These are phyloP conservation scores for Thymelicus sylvestris DNA, from an alignment of 2,888 invertebrate genomes.

Conservation along the genomic window DNA sequence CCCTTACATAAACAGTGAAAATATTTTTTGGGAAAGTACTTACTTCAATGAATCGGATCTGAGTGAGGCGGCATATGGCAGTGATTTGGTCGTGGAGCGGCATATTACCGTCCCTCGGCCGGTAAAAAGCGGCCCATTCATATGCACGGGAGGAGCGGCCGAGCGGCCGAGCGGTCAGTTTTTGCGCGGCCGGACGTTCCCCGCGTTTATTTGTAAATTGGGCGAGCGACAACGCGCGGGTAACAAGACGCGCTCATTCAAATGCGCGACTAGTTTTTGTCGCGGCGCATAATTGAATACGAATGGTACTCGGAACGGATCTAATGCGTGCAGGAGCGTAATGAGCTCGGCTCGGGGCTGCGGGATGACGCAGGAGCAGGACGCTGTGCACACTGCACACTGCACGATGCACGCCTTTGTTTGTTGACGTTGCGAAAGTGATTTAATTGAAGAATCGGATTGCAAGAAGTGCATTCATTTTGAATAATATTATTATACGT, in stretches of 20 bases:
- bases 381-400: not conserved
- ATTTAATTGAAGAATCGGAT: too few relatives aligned
- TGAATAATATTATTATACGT: too few relatives aligned
- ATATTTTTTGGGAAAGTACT: too few relatives aligned
- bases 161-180: conserved; percentile 65
- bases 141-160: conserved; percentile 76
- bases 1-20: too few relatives aligned
- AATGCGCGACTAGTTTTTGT: conserved; percentile 81
- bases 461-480: too few relatives aligned
- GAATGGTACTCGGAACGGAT: conserved; percentile 65
- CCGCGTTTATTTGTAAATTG: conserved; percentile 83
- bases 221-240: conserved; percentile 50
- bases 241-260: conserved; percentile 75
- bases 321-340: conserved; percentile 46
- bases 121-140: conserved; percentile 78
- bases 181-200: conserved; percentile 76
- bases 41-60: too few relatives aligned
- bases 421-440: too few relatives aligned
- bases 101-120: conserved; percentile 58
- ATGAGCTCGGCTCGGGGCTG: conserved; percentile 40
- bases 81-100: conserved; percentile 45
- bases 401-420: too few relatives aligned
- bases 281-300: conserved; percentile 74
- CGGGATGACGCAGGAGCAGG: conserved; percentile 12
- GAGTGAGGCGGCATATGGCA: not conserved